phyloP scores from a whole-genome alignment of 1,140 invertebrate species.

The Lycorma delicatula region DNA sequence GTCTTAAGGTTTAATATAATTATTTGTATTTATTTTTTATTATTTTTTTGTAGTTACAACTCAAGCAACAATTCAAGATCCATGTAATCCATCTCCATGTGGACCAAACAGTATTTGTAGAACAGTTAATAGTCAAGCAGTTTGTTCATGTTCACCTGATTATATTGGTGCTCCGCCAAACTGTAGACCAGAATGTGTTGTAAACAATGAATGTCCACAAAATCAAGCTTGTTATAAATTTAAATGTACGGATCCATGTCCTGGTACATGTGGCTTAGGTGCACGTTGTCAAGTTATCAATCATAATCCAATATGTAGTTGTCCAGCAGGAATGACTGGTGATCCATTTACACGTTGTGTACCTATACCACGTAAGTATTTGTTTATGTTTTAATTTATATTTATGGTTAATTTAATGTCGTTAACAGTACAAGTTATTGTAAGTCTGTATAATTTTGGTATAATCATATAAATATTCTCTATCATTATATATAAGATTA shows the following conservation, averaged over 20 bases:
- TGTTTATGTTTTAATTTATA: constrained; percentile 6
- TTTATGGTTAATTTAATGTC: too few species aligned
- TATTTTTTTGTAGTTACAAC: constrained; percentile 27
- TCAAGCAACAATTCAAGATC: constrained; percentile 43
- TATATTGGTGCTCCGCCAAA: constrained; percentile 62
- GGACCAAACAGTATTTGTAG: constrained; percentile 67
- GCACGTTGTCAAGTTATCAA: constrained; percentile 45
- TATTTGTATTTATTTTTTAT: too few species aligned
- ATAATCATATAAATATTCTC: too few species aligned
- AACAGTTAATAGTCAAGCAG: constrained; percentile 48
- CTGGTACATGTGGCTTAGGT: constrained; percentile 45
- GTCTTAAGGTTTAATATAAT: too few species aligned
- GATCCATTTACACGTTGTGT: constrained; percentile 41
- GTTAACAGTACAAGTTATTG: too few species aligned
- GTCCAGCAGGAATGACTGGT: constrained; percentile 38
- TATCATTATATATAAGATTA: too few species aligned
- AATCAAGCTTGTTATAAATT: constrained; percentile 49
- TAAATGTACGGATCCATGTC: constrained; percentile 51
- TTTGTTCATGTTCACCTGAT: constrained; percentile 59
- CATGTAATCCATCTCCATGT: constrained; percentile 68
- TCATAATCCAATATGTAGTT: constrained; percentile 42
- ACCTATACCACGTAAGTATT: constrained; percentile 23
- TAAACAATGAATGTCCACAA: constrained; percentile 64
- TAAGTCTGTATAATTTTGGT: too few species aligned
- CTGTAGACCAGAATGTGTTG: constrained; percentile 65